Base-by-base conservation (phyloP, 2,113 vertebrate genomes). In the Ptychochromis oligacanthus region DNA sequence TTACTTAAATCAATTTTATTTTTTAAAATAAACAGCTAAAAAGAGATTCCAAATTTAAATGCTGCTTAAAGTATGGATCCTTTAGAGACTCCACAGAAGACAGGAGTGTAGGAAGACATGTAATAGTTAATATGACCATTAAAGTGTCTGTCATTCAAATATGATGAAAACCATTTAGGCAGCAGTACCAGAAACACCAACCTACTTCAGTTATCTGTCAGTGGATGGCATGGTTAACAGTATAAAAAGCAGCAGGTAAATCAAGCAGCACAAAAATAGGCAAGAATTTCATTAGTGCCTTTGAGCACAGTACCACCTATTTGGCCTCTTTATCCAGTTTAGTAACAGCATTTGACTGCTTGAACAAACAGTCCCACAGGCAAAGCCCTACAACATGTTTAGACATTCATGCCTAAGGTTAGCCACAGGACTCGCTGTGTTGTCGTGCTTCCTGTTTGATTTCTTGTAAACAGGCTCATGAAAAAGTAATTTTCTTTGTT, bases 321-420 rank as follows among this genome's bases (percentile, higher is more conserved):
- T 70, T 20, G 17, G 17, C 2, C 65, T 49, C 1, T 52, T 75
- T 31, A 20, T 70, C 24, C 43, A 70, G 24, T 78, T 77, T 10
- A 49, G 36, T 43, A 6, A n/a, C n/a, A n/a, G n/a, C n/a, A n/a
- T n/a, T n/a, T 52, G 49, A 75, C 62, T 70, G 70, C 77, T 61
- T 31, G 58, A 60, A 80, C 56, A 18, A 60, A 43, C 26, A 36
- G 59, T 79, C 70, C 62, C 31, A 80, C 40, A 58, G 79, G 74
- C 77, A 4, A 75, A 36, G 54, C 18, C 65, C 28, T 18, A 54
- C 61, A 61, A 82, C 72, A 22, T 38, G 34, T 79, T 86, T 22
- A 76, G 43, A 70, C 58, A 80, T 85, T 84, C 81, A 70, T 59
- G 90, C 86, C 70, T 67, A 49, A 12, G 80, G 78, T 80, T 28